Evolutionary conservation across 2,888 invertebrate genomes (phyloP).

Genomic region (Sinhomidia bicolor): DNA sequence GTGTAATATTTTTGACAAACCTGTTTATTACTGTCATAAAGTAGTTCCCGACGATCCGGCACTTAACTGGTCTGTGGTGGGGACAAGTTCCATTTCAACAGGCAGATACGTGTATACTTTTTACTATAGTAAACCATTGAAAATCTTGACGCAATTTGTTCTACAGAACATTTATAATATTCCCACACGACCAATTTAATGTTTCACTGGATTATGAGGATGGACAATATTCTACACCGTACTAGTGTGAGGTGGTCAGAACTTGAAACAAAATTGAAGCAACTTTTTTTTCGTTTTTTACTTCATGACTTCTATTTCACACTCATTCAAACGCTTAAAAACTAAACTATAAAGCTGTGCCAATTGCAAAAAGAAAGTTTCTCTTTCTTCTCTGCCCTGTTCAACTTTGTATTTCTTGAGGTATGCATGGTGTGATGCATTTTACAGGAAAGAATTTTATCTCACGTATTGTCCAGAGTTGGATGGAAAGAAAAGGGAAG

Average conservation of each 20-base stretch:
- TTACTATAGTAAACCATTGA: no score
- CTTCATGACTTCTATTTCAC: neutral
- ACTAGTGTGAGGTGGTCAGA: neutral
- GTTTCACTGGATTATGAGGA: constrained; percentile 28
- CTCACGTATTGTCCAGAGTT: neutral
- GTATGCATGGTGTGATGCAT: no score
- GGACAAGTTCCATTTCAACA: constrained; percentile 48
- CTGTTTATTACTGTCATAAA: constrained; percentile 71
- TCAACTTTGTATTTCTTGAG: no score
- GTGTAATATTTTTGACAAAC: constrained; percentile 59
- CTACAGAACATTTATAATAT: constrained; percentile 31
- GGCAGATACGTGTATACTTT: neutral
- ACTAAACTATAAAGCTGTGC: neutral
- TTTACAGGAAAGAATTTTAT: no score
- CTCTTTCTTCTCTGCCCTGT: no score
- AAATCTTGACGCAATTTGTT: constrained; percentile 38
- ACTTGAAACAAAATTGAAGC: neutral
- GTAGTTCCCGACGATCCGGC: constrained; percentile 1
- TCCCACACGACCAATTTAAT: constrained; percentile 62
- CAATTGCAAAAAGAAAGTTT: no score
- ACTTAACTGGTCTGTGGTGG: constrained; percentile 1
- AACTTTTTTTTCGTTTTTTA: neutral
- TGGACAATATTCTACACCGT: neutral
- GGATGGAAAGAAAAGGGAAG: neutral
- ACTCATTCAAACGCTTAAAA: neutral